Evolutionary conservation across 2,797 vertebrate species (phyloP).

Genomic region (Capromys pilorides): DNA sequence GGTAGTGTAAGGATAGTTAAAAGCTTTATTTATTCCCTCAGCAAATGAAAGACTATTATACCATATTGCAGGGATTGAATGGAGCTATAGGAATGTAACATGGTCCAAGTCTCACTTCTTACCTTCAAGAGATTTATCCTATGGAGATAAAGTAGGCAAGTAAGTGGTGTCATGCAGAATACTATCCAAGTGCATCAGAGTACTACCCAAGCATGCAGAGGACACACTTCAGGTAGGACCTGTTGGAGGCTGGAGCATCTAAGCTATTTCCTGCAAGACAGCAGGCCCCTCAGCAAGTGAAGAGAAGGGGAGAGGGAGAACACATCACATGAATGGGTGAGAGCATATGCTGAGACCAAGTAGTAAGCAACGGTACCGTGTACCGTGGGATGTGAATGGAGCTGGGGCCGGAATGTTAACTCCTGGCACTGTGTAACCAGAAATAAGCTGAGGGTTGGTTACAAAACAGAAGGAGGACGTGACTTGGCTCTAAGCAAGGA

Average conservation of each 20-base stretch:
- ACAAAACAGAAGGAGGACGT: background rate
- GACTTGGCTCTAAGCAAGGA: background rate
- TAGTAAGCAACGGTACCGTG: fast-evolving
- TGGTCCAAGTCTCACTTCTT: background rate
- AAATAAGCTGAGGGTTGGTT: background rate
- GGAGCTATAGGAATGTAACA: background rate
- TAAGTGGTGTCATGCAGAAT: background rate
- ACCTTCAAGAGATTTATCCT: background rate
- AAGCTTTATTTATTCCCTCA: conserved; percentile 7
- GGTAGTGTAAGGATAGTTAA: background rate
- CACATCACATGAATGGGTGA: background rate
- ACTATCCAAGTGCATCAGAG: background rate
- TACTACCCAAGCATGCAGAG: background rate
- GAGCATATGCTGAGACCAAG: background rate
- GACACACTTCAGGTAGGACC: background rate
- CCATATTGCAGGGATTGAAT: background rate
- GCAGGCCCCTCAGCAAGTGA: background rate
- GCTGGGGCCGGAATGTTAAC: background rate
- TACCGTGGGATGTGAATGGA: background rate
- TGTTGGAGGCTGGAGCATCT: background rate
- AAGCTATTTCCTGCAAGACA: background rate
- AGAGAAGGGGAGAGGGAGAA: background rate
- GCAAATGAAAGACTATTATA: background rate
- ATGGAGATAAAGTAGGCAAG: background rate
- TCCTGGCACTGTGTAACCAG: background rate